Evolutionary conservation across 2,797 vertebrate genomes (phyloP), one percentile per base, ranked within the genome.

Genomic region (Pampus argenteus): DNA sequence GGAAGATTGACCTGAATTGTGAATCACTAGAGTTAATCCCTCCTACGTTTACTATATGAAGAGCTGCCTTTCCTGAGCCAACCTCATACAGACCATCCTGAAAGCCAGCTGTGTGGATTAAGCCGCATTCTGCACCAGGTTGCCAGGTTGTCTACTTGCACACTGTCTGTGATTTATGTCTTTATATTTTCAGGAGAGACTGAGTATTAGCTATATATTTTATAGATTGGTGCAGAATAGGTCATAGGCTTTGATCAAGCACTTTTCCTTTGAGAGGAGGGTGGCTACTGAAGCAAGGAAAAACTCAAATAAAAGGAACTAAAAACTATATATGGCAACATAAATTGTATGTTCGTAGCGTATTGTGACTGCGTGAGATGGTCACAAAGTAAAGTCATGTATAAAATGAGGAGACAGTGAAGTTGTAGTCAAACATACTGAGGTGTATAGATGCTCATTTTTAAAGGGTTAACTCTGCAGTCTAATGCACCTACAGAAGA

Each of bases 1-100:
- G 73, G 74, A 85, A 87, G 88, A 91, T 89, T 90, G 91, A 93
- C 92, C 90, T 92, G 90, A 90, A 93, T 93, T 87, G 80, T 83
- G 84, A 93, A 86, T 89, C 88, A 69, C 72, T 78, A 38, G 49
- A 72, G 78, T 82, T 94, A 94, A 94, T 94, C 89, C 91, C 76
- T 90, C 67, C 86, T 86, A 88, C 84, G 45, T 90, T 88, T 81
- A 85, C 76, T 81, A 72, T 78, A 80, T 76, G 80, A 88, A 76
- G 82, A 83, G 72, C 81, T 56, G 76, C 79, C 76, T 91, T 87
- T 72, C 54, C 77, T 10, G 44, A 83, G 73, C 71, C 76, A 51
- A 71, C 68, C 77, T 62, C 59, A 45, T 28, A 51, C 67, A 71
- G 71, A 72, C 64, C 31, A 28, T 78, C 52, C 68, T 70, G 63